Conservation (phyloP, 2,113 vertebrate species). For the Pollachius pollachius region DNA sequence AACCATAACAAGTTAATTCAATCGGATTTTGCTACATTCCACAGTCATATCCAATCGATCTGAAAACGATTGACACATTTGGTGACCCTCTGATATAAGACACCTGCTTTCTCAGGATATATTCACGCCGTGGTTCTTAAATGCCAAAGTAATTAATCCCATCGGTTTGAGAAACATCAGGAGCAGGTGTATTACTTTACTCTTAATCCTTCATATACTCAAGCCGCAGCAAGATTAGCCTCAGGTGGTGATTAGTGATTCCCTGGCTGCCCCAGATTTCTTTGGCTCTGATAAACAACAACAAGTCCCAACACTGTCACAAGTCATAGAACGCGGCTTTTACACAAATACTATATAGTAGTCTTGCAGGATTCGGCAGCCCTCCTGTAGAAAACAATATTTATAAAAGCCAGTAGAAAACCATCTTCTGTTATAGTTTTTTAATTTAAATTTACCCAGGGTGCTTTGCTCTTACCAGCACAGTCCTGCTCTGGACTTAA, state of each 20-base stretch:
- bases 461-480: too few species aligned
- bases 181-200: constrained; percentile 54
- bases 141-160: constrained; percentile 31
- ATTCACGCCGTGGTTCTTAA: constrained; percentile 45
- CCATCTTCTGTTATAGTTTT: background rate
- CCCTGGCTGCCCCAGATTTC: constrained; percentile 46
- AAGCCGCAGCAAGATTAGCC: constrained; percentile 70
- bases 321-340: background rate
- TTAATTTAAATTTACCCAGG: background rate
- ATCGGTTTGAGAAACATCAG: constrained; percentile 53
- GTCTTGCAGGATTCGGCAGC: too few species aligned
- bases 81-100: constrained; percentile 7
- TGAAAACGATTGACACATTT: background rate
- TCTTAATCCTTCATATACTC: constrained; percentile 63
- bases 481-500: too few species aligned
- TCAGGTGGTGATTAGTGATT: constrained; percentile 67
- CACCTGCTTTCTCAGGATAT: constrained; percentile 16
- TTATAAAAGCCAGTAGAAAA: too few species aligned
- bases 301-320: constrained; percentile 16
- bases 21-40: too few species aligned
- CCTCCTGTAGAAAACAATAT: too few species aligned
- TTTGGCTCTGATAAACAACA: constrained; percentile 34
- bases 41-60: background rate
- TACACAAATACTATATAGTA: background rate
- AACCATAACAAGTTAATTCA: too few species aligned